These are phyloP conservation scores for Agapostemon virescens DNA, from an alignment of 2,888 invertebrate species.

Conservation along the genomic window DNA sequence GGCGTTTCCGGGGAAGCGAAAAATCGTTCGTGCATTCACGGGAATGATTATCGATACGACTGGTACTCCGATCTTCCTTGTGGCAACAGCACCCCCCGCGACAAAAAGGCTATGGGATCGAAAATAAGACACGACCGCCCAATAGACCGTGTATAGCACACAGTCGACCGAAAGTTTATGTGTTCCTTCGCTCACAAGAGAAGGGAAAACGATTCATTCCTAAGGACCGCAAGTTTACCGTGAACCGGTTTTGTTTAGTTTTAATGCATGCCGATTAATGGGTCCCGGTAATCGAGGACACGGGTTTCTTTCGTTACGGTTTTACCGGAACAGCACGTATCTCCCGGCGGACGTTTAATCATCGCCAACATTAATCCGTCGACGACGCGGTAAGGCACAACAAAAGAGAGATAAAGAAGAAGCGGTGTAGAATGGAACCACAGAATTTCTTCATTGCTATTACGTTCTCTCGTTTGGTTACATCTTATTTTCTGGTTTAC, in stretches of 20 bases:
- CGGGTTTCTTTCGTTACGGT: slow-evolving; percentile 44
- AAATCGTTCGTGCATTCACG: background rate
- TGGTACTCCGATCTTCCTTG: slow-evolving; percentile 44
- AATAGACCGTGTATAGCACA: slow-evolving; percentile 42
- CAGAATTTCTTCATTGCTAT: slow-evolving; percentile 2
- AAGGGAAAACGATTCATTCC: background rate
- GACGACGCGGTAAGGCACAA: slow-evolving; percentile 42
- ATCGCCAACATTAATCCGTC: slow-evolving; percentile 31
- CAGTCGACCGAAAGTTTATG: slow-evolving; percentile 32
- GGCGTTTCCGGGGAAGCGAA: background rate
- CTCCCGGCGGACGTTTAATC: slow-evolving; percentile 25
- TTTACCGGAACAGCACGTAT: slow-evolving; percentile 25
- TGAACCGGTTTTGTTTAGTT: slow-evolving; percentile 35
- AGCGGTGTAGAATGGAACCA: slow-evolving; percentile 8
- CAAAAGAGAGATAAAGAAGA: slow-evolving; percentile 2
- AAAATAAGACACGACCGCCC: slow-evolving; percentile 40
- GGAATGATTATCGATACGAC: background rate
- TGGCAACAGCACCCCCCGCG: slow-evolving; percentile 32
- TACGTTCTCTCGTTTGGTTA: slow-evolving; percentile 11
- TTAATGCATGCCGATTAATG: slow-evolving; percentile 45
- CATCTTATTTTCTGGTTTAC: slow-evolving; percentile 15
- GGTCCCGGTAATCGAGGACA: slow-evolving; percentile 31
- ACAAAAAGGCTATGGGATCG: slow-evolving; percentile 9
- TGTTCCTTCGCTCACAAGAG: slow-evolving; percentile 21
- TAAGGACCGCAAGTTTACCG: slow-evolving; percentile 40